Conservation (phyloP, 1,140 invertebrate genomes). For the Bilobella aurantiaca region DNA sequence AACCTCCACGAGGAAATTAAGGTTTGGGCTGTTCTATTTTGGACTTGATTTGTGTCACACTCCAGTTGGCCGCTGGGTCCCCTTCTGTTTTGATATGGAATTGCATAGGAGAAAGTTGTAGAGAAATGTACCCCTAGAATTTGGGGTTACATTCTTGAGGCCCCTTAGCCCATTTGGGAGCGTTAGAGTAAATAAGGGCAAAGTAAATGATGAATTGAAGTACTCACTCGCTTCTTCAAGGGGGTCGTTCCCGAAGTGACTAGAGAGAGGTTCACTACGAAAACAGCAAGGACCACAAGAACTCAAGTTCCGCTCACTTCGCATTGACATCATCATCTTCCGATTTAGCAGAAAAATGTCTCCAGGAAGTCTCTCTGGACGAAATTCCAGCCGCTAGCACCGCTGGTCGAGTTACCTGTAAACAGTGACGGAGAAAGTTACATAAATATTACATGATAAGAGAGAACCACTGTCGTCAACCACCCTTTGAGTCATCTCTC, state of each 20-base stretch:
- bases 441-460: neutral
- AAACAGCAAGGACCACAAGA: conserved; percentile 12
- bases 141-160: neutral
- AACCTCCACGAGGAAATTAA: too few species aligned
- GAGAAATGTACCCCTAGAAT: neutral
- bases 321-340: conserved; percentile 7
- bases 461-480: too few species aligned
- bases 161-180: neutral
- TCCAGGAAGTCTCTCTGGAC: neutral
- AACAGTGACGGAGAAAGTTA: neutral
- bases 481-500: too few species aligned
- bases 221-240: conserved; percentile 27
- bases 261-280: conserved; percentile 16
- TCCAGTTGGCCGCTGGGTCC: neutral
- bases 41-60: neutral
- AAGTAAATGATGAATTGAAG: neutral
- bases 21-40: neutral
- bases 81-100: neutral
- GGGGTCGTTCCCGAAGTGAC: conserved; percentile 23
- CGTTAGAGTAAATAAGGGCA: neutral
- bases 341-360: neutral
- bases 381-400: neutral
- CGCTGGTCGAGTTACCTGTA: neutral
- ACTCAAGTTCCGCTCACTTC: conserved; percentile 11
- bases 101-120: neutral